phyloP scores from a whole-genome alignment of 2,797 vertebrate genomes.

The Catostomus latipinnis region DNA sequence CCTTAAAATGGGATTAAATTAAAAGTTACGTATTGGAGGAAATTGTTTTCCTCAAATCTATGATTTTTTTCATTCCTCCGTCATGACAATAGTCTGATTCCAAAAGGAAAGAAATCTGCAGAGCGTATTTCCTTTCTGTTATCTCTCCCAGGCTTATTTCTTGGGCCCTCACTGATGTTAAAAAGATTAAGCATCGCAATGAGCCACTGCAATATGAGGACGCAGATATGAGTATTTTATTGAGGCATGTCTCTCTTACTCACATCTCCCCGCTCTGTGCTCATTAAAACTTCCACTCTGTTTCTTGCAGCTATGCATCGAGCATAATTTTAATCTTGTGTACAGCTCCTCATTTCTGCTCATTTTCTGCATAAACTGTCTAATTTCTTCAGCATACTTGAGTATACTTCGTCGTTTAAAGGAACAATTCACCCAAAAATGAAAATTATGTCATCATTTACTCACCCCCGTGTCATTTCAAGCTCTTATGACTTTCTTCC shows the following conservation, averaged over 20 bases:
- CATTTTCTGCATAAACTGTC: conserved; percentile 22
- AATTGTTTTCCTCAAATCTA: conserved; percentile 47
- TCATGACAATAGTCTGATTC: conserved; percentile 42
- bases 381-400: not conserved
- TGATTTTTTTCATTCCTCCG: conserved; percentile 26
- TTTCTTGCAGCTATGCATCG: conserved; percentile 17
- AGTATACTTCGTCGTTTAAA: too few species aligned
- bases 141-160: conserved; percentile 40
- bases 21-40: conserved; percentile 40
- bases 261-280: conserved; percentile 13
- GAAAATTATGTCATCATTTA: too few species aligned
- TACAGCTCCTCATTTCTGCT: conserved; percentile 6
- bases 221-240: conserved; percentile 44
- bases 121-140: conserved; percentile 47
- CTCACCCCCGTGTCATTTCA: too few species aligned
- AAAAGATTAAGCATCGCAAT: conserved; percentile 47
- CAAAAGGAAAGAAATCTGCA: conserved; percentile 35
- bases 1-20: conserved; percentile 33
- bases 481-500: too few species aligned
- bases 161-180: conserved; percentile 38
- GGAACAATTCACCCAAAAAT: too few species aligned
- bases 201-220: conserved; percentile 43
- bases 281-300: conserved; percentile 28
- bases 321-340: conserved; percentile 22
- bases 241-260: conserved; percentile 38